These are phyloP conservation scores for Hemichromis elongatus DNA, from an alignment of 2,113 vertebrate genomes.

Conservation along the genomic window DNA sequence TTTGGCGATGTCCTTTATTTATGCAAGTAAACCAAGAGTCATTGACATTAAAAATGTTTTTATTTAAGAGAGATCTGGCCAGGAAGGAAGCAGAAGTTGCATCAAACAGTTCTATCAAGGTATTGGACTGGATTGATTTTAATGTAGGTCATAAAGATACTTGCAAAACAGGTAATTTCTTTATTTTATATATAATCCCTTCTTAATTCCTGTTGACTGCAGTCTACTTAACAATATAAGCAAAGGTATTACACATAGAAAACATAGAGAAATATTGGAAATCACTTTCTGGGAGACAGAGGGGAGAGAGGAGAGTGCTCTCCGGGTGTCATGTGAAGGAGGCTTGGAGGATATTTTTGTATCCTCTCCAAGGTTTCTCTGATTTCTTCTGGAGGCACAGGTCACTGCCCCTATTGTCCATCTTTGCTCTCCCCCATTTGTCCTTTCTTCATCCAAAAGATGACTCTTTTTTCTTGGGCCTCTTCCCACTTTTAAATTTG, in stretches of 20 bases:
- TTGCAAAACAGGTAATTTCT: not conserved
- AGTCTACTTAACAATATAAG: not conserved
- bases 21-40: not conserved
- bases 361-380: constrained; percentile 7
- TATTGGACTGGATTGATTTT: not conserved
- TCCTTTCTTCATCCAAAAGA: constrained; percentile 5
- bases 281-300: not conserved
- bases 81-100: not conserved
- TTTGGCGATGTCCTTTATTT: not conserved
- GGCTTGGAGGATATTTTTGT: not conserved
- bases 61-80: not conserved
- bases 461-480: constrained; percentile 16
- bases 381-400: constrained; percentile 15
- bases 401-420: not conserved
- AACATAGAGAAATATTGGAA: not conserved
- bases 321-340: constrained; percentile 46
- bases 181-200: not conserved
- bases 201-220: not conserved
- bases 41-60: not conserved
- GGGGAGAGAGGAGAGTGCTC: not conserved
- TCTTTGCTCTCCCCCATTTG: not conserved
- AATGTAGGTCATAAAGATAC: not conserved
- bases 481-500: constrained; percentile 23
- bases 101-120: not conserved
- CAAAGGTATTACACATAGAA: not conserved